Evolutionary conservation across 1,140 invertebrate species (phyloP).

Genomic region (Cherax quadricarinatus): DNA sequence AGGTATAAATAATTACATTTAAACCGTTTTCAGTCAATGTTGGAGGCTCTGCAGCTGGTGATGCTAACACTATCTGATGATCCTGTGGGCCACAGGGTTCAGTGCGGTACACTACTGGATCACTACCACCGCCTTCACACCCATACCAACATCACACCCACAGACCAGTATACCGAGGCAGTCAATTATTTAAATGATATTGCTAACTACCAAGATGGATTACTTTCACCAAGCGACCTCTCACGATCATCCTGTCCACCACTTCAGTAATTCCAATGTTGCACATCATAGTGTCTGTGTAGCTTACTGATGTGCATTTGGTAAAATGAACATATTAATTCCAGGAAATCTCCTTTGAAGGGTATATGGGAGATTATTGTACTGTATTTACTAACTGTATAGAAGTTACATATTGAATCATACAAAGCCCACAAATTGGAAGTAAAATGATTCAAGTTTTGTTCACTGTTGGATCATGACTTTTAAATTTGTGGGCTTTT

Average conservation of each 20-base stretch:
- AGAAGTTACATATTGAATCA: no score
- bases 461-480: no score
- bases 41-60: constrained; percentile 59
- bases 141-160: constrained; percentile 41
- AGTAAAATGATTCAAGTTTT: no score
- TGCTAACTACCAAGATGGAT: constrained; percentile 60
- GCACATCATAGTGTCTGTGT: no score
- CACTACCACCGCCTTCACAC: constrained; percentile 46
- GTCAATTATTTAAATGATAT: constrained; percentile 54
- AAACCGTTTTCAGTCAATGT: constrained; percentile 16
- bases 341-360: no score
- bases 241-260: constrained; percentile 54
- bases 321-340: no score
- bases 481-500: no score
- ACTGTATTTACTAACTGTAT: no score
- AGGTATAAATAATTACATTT: not conserved
- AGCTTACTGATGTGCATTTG: no score
- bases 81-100: constrained; percentile 19
- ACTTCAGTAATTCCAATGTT: not conserved
- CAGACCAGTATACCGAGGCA: constrained; percentile 34
- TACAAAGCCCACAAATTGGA: no score
- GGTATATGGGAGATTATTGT: no score
- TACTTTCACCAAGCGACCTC: constrained; percentile 38
- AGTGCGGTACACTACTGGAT: constrained; percentile 2
- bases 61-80: constrained; percentile 46